Percentiles rank a stretch among this genome's conserved stretches.
These are phyloP conservation scores for Epizoanthus illoricatus DNA, from an alignment of 92 coral and sea anemone genomes.

Conservation along the genomic window DNA sequence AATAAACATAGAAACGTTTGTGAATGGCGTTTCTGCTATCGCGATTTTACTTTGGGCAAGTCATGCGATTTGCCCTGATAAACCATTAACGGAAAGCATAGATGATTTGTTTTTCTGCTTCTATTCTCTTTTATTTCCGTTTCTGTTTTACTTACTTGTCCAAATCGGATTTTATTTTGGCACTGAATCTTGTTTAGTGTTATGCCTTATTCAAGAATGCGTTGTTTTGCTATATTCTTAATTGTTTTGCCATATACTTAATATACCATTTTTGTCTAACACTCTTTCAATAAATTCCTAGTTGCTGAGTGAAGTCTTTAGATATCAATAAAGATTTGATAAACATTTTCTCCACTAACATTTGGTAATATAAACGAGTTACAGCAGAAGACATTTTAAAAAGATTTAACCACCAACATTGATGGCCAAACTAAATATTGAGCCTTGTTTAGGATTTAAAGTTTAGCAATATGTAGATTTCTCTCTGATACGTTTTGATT, in stretches of 20 bases:
- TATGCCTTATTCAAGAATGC: background rate
- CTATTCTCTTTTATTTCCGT: slow-evolving; percentile 12
- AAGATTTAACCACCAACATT: background rate
- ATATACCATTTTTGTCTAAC: background rate
- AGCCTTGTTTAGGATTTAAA: background rate
- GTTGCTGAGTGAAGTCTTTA: background rate
- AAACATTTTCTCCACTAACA: background rate
- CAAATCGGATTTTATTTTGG: background rate
- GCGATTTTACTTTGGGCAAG: too few species aligned
- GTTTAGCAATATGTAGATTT: slow-evolving; percentile 2
- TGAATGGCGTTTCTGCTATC: background rate
- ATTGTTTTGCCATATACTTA: slow-evolving; percentile 5
- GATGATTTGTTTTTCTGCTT: background rate
- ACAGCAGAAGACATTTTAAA: background rate
- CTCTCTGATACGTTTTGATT: background rate
- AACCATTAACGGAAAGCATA: background rate
- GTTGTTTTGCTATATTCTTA: slow-evolving; percentile 3
- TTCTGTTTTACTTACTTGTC: background rate
- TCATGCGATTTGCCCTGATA: background rate
- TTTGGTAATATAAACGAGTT: background rate
- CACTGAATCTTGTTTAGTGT: background rate
- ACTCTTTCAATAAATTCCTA: slow-evolving; percentile 2
- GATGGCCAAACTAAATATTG: background rate
- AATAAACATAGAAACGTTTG: background rate
- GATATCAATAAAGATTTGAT: background rate